phyloP scores from a whole-genome alignment of 1,140 invertebrate genomes.

The Oedothorax gibbosus region DNA sequence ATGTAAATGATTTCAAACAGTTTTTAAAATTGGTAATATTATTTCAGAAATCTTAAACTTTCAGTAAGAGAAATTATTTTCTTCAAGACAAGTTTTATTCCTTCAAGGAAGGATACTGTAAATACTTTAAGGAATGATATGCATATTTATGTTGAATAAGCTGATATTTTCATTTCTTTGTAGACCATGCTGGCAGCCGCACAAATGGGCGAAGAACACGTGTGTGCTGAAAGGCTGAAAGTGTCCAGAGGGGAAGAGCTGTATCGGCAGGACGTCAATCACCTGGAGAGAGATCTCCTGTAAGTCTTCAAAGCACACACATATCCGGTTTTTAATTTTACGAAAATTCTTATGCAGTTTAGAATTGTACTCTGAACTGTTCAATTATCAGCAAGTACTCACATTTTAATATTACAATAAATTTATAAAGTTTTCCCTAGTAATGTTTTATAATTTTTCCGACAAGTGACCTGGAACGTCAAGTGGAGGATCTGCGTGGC shows the following conservation, averaged over 20 bases:
- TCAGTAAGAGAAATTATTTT: no score
- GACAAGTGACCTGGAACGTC: constrained; percentile 83
- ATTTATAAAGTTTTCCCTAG: no score
- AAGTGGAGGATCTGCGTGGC: constrained; percentile 92
- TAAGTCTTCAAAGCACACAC: constrained; percentile 11
- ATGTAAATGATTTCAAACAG: no score
- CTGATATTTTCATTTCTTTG: neutral
- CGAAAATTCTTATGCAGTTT: neutral
- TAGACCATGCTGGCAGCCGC: constrained; percentile 58
- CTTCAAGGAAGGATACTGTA: no score
- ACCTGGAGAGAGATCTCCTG: constrained; percentile 89
- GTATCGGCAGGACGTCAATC: constrained; percentile 90
- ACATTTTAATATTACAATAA: no score
- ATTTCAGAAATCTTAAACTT: no score
- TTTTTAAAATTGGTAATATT: no score
- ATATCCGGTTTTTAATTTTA: neutral
- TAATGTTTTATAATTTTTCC: neutral
- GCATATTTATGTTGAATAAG: no score
- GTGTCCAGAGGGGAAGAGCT: constrained; percentile 83
- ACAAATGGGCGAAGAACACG: constrained; percentile 69
- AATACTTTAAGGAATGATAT: no score
- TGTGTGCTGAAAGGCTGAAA: constrained; percentile 77
- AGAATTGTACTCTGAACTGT: no score
- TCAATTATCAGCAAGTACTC: no score
- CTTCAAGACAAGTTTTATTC: no score